These are phyloP conservation scores for Camponotus fellah DNA, from an alignment of 2,888 invertebrate genomes.

Conservation along the genomic window DNA sequence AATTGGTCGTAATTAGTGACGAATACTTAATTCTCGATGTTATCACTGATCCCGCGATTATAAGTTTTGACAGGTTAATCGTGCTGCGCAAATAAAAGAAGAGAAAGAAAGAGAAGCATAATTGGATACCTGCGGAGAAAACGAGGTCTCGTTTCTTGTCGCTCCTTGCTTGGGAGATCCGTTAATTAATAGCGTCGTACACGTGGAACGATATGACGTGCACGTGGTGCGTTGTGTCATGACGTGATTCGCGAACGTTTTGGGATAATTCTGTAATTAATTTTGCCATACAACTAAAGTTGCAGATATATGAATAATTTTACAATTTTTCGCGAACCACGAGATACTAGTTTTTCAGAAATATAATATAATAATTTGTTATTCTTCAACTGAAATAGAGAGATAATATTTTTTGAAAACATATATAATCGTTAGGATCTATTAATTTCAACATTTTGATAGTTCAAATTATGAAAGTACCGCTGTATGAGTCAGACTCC, in stretches of 20 bases:
- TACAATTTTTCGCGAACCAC: background rate
- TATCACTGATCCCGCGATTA: slow-evolving; percentile 36
- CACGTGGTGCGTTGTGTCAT: background rate
- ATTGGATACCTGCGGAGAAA: slow-evolving; percentile 31
- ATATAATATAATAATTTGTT: background rate
- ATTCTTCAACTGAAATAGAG: background rate
- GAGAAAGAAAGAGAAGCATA: slow-evolving; percentile 1
- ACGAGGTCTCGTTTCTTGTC: slow-evolving; percentile 40
- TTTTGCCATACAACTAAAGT: background rate
- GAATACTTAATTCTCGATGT: slow-evolving; percentile 52
- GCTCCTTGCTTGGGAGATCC: slow-evolving; percentile 33
- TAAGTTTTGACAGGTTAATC: slow-evolving; percentile 53
- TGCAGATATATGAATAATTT: background rate
- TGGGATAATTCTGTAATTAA: slow-evolving; percentile 26
- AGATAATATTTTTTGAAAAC: background rate
- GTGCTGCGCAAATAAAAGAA: slow-evolving; percentile 32
- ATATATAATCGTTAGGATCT: background rate
- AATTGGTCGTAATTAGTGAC: slow-evolving; percentile 68
- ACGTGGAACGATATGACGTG: slow-evolving; percentile 26
- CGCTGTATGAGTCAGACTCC: slow-evolving; percentile 3
- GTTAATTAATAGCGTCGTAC: slow-evolving; percentile 46
- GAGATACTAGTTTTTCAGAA: background rate
- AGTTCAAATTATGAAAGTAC: background rate
- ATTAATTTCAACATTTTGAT: background rate
- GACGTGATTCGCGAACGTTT: slow-evolving; percentile 4